phyloP scores from a whole-genome alignment of 92 coral and sea anemone species.

The Zoanthus sansibaricus region DNA sequence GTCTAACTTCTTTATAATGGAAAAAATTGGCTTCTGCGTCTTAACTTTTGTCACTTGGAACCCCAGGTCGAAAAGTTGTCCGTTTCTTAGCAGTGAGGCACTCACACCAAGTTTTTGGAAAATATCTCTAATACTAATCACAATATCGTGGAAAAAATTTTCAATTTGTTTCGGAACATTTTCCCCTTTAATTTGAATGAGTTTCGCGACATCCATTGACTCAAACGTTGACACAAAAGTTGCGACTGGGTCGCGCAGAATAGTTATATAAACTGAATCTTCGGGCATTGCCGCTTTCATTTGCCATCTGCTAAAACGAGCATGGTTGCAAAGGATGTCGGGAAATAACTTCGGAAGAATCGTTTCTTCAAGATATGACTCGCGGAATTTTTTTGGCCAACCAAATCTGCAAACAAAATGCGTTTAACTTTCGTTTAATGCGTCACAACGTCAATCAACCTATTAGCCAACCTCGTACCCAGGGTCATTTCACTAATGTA shows the following conservation, averaged over 20 bases:
- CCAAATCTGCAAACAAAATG: slow-evolving; percentile 14
- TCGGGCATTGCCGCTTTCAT: slow-evolving; percentile 81
- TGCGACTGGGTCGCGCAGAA: slow-evolving; percentile 87
- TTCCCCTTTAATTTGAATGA: slow-evolving; percentile 28
- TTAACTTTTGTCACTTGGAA: slow-evolving; percentile 70
- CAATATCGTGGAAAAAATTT: slow-evolving; percentile 72
- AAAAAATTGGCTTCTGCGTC: slow-evolving; percentile 47
- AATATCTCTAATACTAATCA: slow-evolving; percentile 67
- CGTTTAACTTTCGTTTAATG: not conserved
- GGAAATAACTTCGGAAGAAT: slow-evolving; percentile 43
- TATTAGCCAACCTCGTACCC: not conserved
- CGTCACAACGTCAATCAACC: not conserved
- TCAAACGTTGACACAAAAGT: slow-evolving; percentile 89
- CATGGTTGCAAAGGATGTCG: slow-evolving; percentile 91
- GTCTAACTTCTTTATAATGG: slow-evolving; percentile 57
- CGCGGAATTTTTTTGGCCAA: slow-evolving; percentile 23
- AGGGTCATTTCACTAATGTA: no score
- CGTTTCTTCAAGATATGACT: slow-evolving; percentile 4
- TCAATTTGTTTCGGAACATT: slow-evolving; percentile 58
- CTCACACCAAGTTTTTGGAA: slow-evolving; percentile 61
- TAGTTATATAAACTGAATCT: slow-evolving; percentile 86
- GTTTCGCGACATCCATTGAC: slow-evolving; percentile 81
- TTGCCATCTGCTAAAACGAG: slow-evolving; percentile 76
- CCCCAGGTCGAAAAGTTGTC: slow-evolving; percentile 93
- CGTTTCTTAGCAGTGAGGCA: slow-evolving; percentile 80